phyloP scores from a whole-genome alignment of 2,888 invertebrate species.

The Mesorhabditis spiculigera region DNA sequence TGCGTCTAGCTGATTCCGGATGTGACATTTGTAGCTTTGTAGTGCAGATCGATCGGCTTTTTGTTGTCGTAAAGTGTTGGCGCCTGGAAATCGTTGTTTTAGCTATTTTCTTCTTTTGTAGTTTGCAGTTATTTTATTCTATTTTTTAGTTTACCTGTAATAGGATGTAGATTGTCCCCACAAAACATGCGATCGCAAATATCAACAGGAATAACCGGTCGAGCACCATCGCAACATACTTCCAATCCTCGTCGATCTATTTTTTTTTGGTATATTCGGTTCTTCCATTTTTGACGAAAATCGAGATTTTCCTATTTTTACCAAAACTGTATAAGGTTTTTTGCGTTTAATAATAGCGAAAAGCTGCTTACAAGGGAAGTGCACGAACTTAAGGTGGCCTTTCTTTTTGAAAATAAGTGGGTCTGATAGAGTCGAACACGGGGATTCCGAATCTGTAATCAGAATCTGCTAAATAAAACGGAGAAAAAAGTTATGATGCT shows the following conservation, averaged over 20 bases:
- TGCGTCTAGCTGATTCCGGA: no score
- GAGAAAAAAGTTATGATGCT: no score
- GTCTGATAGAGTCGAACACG: no score
- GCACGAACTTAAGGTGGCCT: no score
- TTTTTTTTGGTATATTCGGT: slow-evolving; percentile 7
- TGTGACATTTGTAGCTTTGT: slow-evolving; percentile 1
- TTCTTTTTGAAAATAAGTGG: no score
- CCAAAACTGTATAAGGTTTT: background rate
- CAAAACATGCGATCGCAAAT: slow-evolving; percentile 83
- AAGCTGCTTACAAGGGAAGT: no score
- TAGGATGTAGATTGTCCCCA: slow-evolving; percentile 66
- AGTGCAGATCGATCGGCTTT: slow-evolving; percentile 42
- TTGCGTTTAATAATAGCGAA: no score
- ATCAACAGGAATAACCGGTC: slow-evolving; percentile 88
- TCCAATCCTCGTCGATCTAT: slow-evolving; percentile 77
- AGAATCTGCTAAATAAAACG: no score
- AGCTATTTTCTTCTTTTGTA: background rate
- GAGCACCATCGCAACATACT: slow-evolving; percentile 88
- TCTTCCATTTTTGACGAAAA: background rate
- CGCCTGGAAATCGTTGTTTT: slow-evolving; percentile 29
- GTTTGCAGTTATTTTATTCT: background rate
- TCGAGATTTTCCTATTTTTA: background rate
- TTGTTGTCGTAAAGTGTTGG: slow-evolving; percentile 51
- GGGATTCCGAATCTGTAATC: no score
- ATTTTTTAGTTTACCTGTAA: background rate